Base-by-base conservation (phyloP, 2,113 vertebrate species). In the Sinocyclocheilus grahami region DNA sequence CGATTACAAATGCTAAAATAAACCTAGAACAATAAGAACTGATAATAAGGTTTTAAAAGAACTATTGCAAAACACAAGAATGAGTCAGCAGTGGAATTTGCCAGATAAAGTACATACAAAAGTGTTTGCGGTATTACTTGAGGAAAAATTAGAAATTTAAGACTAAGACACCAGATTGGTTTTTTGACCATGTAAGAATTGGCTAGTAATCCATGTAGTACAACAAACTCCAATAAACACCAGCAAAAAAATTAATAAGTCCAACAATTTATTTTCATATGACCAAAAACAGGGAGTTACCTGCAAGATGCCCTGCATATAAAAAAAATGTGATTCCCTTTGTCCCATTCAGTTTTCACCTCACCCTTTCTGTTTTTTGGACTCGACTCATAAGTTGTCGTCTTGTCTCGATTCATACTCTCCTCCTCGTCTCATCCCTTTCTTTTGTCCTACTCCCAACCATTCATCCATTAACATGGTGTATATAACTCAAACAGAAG, bases 271-370 rank as follows among this genome's bases (percentile, higher is more conserved):
- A 80, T 80, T 42, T 14, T 22, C 30, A 62, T 30, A 83, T 27
- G 81, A 87, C 46, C 85, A 81, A 63, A 51, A 80, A 80, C 27
- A 67, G 62, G n/a, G n/a, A 83, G 83, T 89, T 83, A 85, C 76
- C 20, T 83, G 20, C 62, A 55, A 87, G 80, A 33, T 16, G 37
- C 60, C 42, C 46, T 85, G 51, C 75, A 78, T 86, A n/a, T 67
- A 37, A 51, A 88, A 33, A 42, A 82, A 71, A 46, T 3, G 0
- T 13, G 60, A 39, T 84, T 87, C 87, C 83, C 86, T 84, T 76
- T n/a, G 82, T 65, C 79, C 72, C 55, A 20, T 84, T 87, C 84
- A 78, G 77, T 63, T 58, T 63, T 48, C 78, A 83, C 78, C 37
- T 81, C 76, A 86, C 14, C 42, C 69, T 88, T 65, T 39, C 71